Base-by-base conservation (phyloP, 1,140 invertebrate species). In the Pseudomyrmex sp. region DNA sequence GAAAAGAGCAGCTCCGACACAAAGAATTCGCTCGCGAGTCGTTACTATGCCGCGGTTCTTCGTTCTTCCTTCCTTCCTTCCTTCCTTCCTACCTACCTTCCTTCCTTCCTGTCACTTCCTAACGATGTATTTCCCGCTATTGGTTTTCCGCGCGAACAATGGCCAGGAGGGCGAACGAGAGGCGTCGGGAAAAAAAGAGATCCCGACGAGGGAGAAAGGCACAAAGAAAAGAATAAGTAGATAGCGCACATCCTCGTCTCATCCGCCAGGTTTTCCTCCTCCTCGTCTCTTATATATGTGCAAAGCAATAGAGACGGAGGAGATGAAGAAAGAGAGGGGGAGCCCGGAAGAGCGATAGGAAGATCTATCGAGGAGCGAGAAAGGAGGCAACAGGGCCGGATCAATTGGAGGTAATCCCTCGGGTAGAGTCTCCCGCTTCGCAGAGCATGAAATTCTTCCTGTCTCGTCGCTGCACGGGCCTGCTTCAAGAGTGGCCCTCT, bases 371-470 rank as follows among this genome's bases (percentile, higher is more conserved):
- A 68, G 86, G 73, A 83, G 74, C 76, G 85, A 88, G 90, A 79
- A 88, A 85, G 86, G 87, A 86, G 86, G 85, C 82, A 88, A 90
- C 90, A 92, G 91, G 91, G 88, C 88, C 88, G 92, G 92, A 93
- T 93, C 92, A 92, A 92, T 93, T 92, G 92, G 90, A 93, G 92
- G 92, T 93, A 93, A 93, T 93, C 92, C 92, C 92, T 92, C 88
- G 92, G 91, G 92, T 92, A 91, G 92, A 92, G 91, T 93, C 92
- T 92, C 88, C 91, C 75, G 92, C 92, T 93, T 90, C 84, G 87
- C 85, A 86, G 88, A 93, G 92, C 92, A 88, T 93, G 91, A 93
- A 93, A 93, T 93, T 92, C 91, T 91, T 93, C 92, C 91, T 92
- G 90, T 91, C 90, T 91, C 90, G 83, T 83, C 80, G 77, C 56